A percentile compares a stretch with the other conserved stretches of the same genome.
Evolutionary conservation across 2,888 invertebrate genomes (phyloP).

Genomic region (Trissonchulus latispiculum): DNA sequence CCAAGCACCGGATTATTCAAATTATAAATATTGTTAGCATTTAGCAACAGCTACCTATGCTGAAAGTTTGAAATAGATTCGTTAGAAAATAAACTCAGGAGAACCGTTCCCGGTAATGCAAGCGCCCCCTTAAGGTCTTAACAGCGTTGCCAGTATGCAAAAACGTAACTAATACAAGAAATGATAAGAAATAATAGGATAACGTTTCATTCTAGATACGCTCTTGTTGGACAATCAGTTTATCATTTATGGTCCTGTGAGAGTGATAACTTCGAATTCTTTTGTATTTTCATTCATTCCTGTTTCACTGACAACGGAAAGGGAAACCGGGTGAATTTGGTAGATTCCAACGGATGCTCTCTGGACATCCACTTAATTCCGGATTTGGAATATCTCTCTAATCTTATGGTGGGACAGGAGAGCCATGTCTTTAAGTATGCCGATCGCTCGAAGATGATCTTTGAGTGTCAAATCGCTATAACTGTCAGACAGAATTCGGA

Average conservation of each 20-base stretch:
- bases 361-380: conserved; percentile 40
- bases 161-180: no score
- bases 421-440: conserved; percentile 8
- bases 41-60: no score
- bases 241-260: conserved; percentile 8
- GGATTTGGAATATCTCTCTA: conserved; percentile 42
- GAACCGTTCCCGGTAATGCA: no score
- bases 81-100: no score
- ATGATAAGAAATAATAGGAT: no score
- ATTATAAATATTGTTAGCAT: no score
- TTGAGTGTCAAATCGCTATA: conserved; percentile 5
- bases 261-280: background rate
- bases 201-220: no score
- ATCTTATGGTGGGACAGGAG: conserved; percentile 34
- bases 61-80: no score
- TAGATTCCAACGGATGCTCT: conserved; percentile 33
- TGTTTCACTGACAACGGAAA: conserved; percentile 2
- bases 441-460: conserved; percentile 2
- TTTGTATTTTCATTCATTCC: conserved; percentile 8
- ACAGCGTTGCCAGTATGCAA: no score
- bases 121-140: no score
- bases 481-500: no score
- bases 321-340: conserved; percentile 3
- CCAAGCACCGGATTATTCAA: no score
- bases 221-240: conserved; percentile 1